Evolutionary conservation across 2,888 invertebrate species (phyloP), one percentile per base, ranked within the genome.

Genomic region (Pseudoips prasinana): DNA sequence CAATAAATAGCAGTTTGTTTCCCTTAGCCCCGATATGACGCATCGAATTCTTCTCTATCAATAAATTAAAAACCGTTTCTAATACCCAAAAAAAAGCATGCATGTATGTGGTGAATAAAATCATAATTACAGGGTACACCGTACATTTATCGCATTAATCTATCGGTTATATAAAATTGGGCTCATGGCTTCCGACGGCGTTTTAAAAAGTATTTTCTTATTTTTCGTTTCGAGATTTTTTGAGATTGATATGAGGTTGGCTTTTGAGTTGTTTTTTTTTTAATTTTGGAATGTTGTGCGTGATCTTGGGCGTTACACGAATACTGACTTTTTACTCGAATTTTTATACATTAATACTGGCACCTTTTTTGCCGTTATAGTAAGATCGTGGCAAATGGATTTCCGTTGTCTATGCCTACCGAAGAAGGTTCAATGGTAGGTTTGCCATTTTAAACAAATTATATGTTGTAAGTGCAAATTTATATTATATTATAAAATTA

Each of bases 121-220:
- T 76, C 62, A 77, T 82, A 82, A 82, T 81, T 76, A 62, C 41
- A 38, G 61, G 69, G 46, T 72, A 44, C 44, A 75, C 63, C 62
- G 35, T 71, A 50, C 66, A 78, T 68, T 81, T 81, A 82, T 81
- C 80, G 70, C 61, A 73, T 80, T 81, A 81, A 81, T 81, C 78
- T 78, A 77, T 78, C 70, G 63, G 52, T 47, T 63, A 53, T 58
- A 46, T 57, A 61, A 63, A 61, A 59, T 35, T 39, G 42, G 44
- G 38, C 36, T 45, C 29, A 30, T 44, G 51, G 74, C 74, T 75
- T 66, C 74, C 64, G 75, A 72, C 47, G 46, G 32, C 36, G 44
- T 58, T 55, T 56, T 39, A 20, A 1, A 3, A 20, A 11, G 44
- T 38, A 36, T 27, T 25, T 23, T 28, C 2, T 29, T 9, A 33